Conservation (phyloP, 2,113 vertebrate species). For the Microcebus lehilahytsara region DNA sequence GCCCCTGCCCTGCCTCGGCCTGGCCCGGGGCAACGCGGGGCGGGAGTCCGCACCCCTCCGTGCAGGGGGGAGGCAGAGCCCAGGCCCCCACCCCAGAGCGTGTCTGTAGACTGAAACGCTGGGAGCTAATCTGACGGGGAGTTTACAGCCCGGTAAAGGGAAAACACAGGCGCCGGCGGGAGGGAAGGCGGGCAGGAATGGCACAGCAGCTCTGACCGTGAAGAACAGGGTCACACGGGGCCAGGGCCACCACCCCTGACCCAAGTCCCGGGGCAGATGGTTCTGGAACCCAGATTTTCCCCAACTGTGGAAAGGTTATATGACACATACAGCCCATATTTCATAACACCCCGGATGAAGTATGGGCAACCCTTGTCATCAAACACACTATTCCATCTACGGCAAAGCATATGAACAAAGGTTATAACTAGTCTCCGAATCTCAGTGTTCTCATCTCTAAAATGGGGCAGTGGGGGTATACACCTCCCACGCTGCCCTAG, state of each 20-base stretch:
- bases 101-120: accelerated
- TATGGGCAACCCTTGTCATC: neutral
- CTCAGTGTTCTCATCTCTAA: neutral
- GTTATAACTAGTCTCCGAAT: accelerated
- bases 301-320: neutral
- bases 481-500: neutral
- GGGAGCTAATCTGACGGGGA: too few relatives aligned
- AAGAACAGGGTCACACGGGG: neutral
- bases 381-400: accelerated
- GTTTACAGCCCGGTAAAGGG: neutral
- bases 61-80: neutral
- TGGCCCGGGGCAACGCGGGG: neutral
- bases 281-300: neutral
- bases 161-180: neutral
- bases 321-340: accelerated
- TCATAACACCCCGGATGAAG: neutral
- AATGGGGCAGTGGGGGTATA: neutral
- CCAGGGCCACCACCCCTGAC: neutral
- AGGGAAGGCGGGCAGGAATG: neutral
- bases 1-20: neutral
- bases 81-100: neutral
- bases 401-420: neutral
- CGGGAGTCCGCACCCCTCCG: neutral
- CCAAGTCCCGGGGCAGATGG: neutral
- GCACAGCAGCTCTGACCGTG: accelerated